Conservation (phyloP, 2,113 vertebrate genomes). For the Rhabdornis inornatus region DNA sequence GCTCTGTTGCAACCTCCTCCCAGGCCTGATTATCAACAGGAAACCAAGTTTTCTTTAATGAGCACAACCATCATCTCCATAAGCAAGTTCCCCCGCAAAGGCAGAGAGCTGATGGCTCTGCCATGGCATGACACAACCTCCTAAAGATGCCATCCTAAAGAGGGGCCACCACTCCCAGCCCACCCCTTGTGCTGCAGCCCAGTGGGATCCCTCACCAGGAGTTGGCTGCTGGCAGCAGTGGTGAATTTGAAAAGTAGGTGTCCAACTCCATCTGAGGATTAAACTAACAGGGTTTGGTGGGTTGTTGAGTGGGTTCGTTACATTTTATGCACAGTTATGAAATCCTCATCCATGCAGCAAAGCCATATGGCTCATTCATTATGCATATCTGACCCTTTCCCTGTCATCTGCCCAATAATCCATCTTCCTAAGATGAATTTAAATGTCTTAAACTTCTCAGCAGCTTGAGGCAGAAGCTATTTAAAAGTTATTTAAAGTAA, state of each 20-base stretch:
- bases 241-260: neutral
- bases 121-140: neutral
- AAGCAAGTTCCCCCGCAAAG: neutral
- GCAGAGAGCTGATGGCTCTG: neutral
- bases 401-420: constrained; percentile 26
- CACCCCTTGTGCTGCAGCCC: neutral
- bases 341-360: neutral
- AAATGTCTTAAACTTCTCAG: neutral
- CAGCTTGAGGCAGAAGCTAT: neutral
- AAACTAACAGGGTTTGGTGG: neutral
- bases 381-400: constrained; percentile 19
- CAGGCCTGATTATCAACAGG: neutral
- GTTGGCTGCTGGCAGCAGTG: neutral
- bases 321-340: neutral
- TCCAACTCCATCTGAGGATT: neutral
- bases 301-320: neutral
- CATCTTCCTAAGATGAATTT: neutral
- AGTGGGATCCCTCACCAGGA: neutral
- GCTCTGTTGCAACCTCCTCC: neutral
- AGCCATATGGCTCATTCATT: constrained; percentile 37
- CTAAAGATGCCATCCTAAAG: neutral
- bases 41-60: neutral
- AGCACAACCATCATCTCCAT: fast-evolving
- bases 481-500: neutral
- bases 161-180: neutral